phyloP scores from a whole-genome alignment of 1,140 invertebrate genomes.

The Drosophila albomicans region DNA sequence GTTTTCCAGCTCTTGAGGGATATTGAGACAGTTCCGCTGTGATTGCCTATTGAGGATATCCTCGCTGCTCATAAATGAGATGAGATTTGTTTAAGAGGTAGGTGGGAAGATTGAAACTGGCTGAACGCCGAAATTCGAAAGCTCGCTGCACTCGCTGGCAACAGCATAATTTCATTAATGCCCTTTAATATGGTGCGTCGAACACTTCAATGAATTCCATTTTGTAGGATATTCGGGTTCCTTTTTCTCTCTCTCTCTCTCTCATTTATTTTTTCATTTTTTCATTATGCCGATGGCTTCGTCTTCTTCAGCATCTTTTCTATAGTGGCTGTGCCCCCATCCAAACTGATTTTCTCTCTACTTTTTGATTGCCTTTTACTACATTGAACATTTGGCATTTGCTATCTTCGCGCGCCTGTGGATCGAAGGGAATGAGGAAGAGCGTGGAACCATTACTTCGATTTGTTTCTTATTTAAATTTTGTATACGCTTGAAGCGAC shows the following conservation, averaged over 20 bases:
- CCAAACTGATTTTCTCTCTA: slow-evolving; percentile 17
- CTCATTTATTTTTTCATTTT: slow-evolving; percentile 36
- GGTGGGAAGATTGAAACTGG: slow-evolving; percentile 1
- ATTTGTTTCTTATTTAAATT: slow-evolving; percentile 84
- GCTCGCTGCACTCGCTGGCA: slow-evolving; percentile 17
- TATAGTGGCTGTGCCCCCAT: slow-evolving; percentile 6
- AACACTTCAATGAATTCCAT: slow-evolving; percentile 67
- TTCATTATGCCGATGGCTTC: slow-evolving; percentile 69
- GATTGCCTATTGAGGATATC: slow-evolving; percentile 6
- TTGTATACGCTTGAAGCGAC: slow-evolving; percentile 63
- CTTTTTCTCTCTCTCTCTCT: slow-evolving; percentile 12
- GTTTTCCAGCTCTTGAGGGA: not conserved
- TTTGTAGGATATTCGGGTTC: slow-evolving; percentile 46
- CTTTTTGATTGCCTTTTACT: slow-evolving; percentile 58
- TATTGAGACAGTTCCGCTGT: not conserved
- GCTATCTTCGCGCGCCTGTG: slow-evolving; percentile 44
- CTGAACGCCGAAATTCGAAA: not conserved
- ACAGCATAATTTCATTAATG: slow-evolving; percentile 69
- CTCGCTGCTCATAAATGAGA: slow-evolving; percentile 9
- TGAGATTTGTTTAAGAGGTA: slow-evolving; percentile 11
- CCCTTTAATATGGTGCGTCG: slow-evolving; percentile 39
- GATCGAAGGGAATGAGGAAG: not conserved
- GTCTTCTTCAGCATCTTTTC: slow-evolving; percentile 4
- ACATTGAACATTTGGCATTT: slow-evolving; percentile 77
- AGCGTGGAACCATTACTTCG: slow-evolving; percentile 65